A percentile compares a stretch with the other conserved stretches of the same genome.
Evolutionary conservation across 2,888 invertebrate genomes (phyloP).

Genomic region (Cenopis cana): DNA sequence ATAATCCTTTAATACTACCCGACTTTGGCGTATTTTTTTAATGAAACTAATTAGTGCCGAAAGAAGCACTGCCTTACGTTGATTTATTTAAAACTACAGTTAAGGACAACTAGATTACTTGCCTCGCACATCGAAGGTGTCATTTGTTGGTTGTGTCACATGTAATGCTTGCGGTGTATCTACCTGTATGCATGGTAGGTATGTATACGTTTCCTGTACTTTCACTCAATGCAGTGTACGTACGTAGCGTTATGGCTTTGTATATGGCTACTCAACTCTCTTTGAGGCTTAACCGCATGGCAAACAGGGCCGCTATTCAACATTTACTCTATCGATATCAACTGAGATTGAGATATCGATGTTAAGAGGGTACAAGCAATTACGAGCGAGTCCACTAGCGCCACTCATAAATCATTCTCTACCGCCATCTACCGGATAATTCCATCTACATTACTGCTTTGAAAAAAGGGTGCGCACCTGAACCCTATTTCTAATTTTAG

Average conservation of each 20-base stretch:
- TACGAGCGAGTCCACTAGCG: too few species aligned
- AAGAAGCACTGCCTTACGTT: too few species aligned
- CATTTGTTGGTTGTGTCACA: neutral
- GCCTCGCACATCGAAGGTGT: neutral
- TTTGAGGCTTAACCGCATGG: conserved; percentile 1
- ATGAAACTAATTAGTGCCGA: too few species aligned
- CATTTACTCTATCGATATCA: neutral
- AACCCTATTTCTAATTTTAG: conserved; percentile 6
- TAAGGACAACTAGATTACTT: too few species aligned
- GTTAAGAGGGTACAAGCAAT: too few species aligned
- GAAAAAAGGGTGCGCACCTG: too few species aligned
- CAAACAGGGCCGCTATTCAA: neutral
- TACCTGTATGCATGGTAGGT: conserved; percentile 2
- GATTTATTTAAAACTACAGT: too few species aligned
- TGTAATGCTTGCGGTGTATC: neutral
- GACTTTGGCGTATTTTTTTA: too few species aligned
- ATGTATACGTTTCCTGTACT: conserved; percentile 2
- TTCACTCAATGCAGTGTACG: conserved; percentile 5
- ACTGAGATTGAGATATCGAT: neutral
- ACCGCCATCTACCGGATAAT: too few species aligned
- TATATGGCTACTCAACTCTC: neutral
- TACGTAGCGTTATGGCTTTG: neutral
- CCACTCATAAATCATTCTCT: too few species aligned
- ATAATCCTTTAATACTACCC: too few species aligned
- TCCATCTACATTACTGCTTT: too few species aligned